Evolutionary conservation across 2,888 invertebrate genomes (phyloP), one percentile per base, ranked within the genome.

Genomic region (Sinopyrophorus schimmeli): DNA sequence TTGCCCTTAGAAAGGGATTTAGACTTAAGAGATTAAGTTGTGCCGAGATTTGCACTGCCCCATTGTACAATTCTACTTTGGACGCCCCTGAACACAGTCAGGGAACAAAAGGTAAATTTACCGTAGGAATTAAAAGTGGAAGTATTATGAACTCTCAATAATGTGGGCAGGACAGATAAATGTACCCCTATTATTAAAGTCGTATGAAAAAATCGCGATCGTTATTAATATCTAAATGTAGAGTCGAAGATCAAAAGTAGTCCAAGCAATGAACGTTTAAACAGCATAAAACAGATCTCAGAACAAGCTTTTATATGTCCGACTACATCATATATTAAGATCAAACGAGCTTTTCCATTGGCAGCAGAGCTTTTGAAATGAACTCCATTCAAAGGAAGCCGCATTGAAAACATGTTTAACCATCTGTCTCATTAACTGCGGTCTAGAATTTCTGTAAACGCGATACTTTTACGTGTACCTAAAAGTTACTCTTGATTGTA

Each of bases 241-340:
- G 32, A 54, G 49, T 50, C 52, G 40, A 55, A 57, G 54, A 58
- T 57, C 44, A 58, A 57, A 54, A 61, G 59, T 57, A 46, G 59
- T 54, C 54, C 47, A 57, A 49, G 35, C 34, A 38, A 40, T 41
- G 47, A 50, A 50, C 28, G n/a, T n/a, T n/a, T n/a, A n/a, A n/a
- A n/a, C n/a, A n/a, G n/a, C n/a, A n/a, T n/a, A n/a, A n/a, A n/a
- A n/a, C n/a, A n/a, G n/a, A n/a, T n/a, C n/a, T n/a, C 38, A 59
- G 59, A 59, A 57, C 61, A 57, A 58, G 64, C 66, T 64, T 67
- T 66, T 59, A 66, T 63, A 61, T 61, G 56, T 57, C 54, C 66
- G 66, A 64, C 64, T 67, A 63, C 66, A 65, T 63, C 68, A 67
- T 61, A 70, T 70, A 70, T 68, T 72, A 70, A 72, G 70, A 72